Evolutionary conservation across 2,888 invertebrate species (phyloP), one percentile per base, ranked within the genome.

Genomic region (Agrochola lota): DNA sequence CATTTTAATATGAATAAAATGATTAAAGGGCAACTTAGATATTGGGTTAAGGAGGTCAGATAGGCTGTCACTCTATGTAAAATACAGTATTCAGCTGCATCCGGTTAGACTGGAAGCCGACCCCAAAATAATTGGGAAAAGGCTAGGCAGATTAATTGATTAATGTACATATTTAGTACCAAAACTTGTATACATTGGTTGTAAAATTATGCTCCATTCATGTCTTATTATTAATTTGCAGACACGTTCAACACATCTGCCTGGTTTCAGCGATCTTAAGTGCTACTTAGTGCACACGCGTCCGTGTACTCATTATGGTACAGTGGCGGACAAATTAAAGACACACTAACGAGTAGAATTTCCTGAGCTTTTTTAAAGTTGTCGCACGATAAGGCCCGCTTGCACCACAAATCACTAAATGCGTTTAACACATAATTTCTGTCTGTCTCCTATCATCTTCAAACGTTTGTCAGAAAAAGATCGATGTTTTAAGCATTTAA

Each of bases 181-280:
- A 40, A 40, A 40, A 40, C 40, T 40, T 55, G n/a, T 49, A 59
- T 59, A 43, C 15, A 46, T 20, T 52, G 6, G 2, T 40, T 26
- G 55, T n/a, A 43, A 80, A 84, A 69, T 83, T 59, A 84, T n/a
- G 26, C 15, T 26, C 40, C n/a, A 46, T 59, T 63, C 30, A 78
- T 59, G 35, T 4, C 12, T 40, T 52, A 64, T 69, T 79, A 60
- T 46, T 78, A 64, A 84, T 78, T 84, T 55, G 52, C 46, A 46
- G 59, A 59, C 79, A 69, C 80, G 68, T 52, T n/a, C 84, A 49
- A 46, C 49, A 55, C 46, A 55, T 79, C 46, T 49, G n/a, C 15
- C 40, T 57, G 17, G 49, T 23, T 73, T 67, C 66, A 43, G 15
- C 30, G 7, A 71, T 67, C 55, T 43, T 15, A 80, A 30, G 57